Percentiles rank a stretch among this genome's conserved stretches.
phyloP scores from a whole-genome alignment of 2,113 vertebrate genomes.

The Ptychochromis oligacanthus region DNA sequence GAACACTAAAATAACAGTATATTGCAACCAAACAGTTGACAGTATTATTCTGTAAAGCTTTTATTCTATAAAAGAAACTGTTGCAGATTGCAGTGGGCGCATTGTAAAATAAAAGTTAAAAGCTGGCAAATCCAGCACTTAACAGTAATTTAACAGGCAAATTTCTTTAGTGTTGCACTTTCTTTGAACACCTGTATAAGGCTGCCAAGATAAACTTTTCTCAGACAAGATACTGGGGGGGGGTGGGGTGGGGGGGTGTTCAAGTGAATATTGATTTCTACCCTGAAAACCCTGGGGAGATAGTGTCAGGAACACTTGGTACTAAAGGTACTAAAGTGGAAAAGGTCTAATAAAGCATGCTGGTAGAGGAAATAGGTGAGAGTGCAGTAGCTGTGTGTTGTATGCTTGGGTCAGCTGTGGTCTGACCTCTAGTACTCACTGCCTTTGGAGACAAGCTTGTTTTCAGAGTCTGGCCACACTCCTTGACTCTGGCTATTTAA shows the following conservation, averaged over 20 bases:
- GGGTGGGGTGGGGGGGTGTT: too few relatives aligned
- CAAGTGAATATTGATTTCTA: background rate
- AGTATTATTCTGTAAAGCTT: background rate
- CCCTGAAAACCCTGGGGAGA: background rate
- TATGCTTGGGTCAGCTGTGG: conserved; percentile 28
- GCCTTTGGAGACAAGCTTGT: conserved; percentile 29
- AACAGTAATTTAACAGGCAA: background rate
- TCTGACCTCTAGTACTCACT: background rate
- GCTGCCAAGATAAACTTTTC: background rate
- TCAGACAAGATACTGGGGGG: background rate
- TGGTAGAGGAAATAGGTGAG: conserved; percentile 4
- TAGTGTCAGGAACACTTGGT: background rate
- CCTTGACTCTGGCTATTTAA: conserved; percentile 27
- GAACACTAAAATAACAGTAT: background rate
- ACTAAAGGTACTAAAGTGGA: background rate
- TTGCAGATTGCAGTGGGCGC: fast-evolving
- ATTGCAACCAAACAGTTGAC: background rate
- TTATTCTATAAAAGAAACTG: background rate
- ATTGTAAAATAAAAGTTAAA: background rate
- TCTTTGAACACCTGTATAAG: background rate
- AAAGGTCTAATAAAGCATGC: background rate
- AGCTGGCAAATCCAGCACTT: background rate
- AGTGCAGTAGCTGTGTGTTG: background rate
- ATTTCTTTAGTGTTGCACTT: background rate
- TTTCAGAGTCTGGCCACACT: conserved; percentile 40